These are phyloP conservation scores for Callimorpha dominula DNA, from an alignment of 2,888 invertebrate species.

Conservation along the genomic window DNA sequence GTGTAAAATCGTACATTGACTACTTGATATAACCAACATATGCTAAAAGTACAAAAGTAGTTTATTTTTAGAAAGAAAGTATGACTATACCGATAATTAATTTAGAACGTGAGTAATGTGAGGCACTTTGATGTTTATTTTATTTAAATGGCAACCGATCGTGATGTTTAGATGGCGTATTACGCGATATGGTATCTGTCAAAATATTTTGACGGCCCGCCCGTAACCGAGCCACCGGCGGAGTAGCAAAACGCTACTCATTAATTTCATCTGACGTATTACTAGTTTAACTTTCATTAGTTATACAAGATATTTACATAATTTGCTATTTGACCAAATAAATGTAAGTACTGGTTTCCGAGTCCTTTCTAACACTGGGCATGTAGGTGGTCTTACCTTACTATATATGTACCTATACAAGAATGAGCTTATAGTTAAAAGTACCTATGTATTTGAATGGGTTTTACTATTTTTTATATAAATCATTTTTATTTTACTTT, in stretches of 20 bases:
- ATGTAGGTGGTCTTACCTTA: background rate
- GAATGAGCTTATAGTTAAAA: background rate
- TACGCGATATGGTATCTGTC: slow-evolving; percentile 58
- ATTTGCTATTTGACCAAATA: slow-evolving; percentile 59
- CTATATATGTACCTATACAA: too few species aligned
- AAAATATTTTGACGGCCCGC: slow-evolving; percentile 58
- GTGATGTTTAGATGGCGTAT: slow-evolving; percentile 40
- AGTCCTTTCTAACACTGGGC: slow-evolving; percentile 26
- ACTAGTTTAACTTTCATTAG: slow-evolving; percentile 79
- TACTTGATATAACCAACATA: background rate
- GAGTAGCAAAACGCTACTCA: slow-evolving; percentile 73
- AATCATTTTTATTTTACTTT: too few species aligned
- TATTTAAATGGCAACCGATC: slow-evolving; percentile 30
- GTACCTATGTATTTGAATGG: too few species aligned
- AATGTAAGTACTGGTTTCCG: slow-evolving; percentile 32
- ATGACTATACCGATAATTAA: background rate
- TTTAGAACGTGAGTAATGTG: slow-evolving; percentile 6
- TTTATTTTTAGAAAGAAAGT: slow-evolving; percentile 7
- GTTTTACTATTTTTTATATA: too few species aligned
- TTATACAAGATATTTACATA: slow-evolving; percentile 77
- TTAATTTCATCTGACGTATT: slow-evolving; percentile 76
- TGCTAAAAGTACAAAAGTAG: background rate
- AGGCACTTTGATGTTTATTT: slow-evolving; percentile 15
- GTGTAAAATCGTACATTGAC: slow-evolving; percentile 20
- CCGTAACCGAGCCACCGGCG: slow-evolving; percentile 62